A percentile compares a stretch with the other conserved stretches of the same genome.
phyloP scores from a whole-genome alignment of 2,797 vertebrate genomes.

The Pseudochaenichthys georgianus region DNA sequence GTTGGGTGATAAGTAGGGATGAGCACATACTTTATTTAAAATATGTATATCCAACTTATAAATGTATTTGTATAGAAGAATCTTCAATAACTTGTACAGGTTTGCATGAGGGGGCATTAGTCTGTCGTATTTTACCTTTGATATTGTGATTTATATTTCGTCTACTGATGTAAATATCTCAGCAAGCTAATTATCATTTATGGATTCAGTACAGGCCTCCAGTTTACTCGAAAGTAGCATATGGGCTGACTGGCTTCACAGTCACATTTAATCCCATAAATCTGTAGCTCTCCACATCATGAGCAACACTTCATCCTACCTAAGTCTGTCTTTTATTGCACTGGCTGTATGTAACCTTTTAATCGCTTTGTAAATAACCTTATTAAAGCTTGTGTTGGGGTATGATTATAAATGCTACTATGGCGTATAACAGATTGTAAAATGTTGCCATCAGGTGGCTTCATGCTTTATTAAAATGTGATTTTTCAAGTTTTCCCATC shows the following conservation, averaged over 20 bases:
- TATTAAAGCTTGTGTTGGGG: slow-evolving; percentile 45
- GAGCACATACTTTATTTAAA: slow-evolving; percentile 9
- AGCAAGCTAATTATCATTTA: slow-evolving; percentile 48
- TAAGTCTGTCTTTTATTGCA: slow-evolving; percentile 32
- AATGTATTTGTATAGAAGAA: background rate
- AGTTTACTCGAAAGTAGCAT: slow-evolving; percentile 56
- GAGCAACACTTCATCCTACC: slow-evolving; percentile 39
- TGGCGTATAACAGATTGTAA: slow-evolving; percentile 39
- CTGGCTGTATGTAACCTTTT: slow-evolving; percentile 35
- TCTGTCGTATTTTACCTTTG: background rate
- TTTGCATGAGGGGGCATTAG: background rate
- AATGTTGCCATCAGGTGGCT: slow-evolving; percentile 31
- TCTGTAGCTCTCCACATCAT: slow-evolving; percentile 48
- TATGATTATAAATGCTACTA: slow-evolving; percentile 42
- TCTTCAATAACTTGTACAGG: background rate
- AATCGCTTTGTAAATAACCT: slow-evolving; percentile 52
- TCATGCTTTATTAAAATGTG: slow-evolving; percentile 16
- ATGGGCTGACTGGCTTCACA: slow-evolving; percentile 53
- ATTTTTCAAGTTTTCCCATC: background rate
- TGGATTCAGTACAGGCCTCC: slow-evolving; percentile 34
- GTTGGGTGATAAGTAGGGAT: background rate
- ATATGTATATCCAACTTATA: background rate
- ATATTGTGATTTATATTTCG: background rate
- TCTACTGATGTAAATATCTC: slow-evolving; percentile 2
- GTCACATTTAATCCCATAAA: slow-evolving; percentile 63